Base-by-base conservation (phyloP, 2,797 vertebrate species). In the Alca torda region DNA sequence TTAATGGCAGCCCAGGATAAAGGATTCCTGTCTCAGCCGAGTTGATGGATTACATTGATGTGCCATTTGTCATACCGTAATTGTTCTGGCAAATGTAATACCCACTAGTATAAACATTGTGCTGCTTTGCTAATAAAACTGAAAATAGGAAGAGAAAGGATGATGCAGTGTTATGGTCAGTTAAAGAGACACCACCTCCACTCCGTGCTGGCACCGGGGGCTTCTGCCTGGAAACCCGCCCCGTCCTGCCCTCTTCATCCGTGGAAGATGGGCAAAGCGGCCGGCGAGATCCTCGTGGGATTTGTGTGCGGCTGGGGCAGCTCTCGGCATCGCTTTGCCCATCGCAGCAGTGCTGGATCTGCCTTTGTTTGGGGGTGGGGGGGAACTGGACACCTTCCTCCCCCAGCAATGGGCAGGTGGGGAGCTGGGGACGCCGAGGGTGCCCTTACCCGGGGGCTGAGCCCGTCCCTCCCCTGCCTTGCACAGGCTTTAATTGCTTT, bases 11-110 rank as follows among this genome's bases (percentile, higher is more conserved):
- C 98, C 98, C 93, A 16, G 98, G 98, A 98, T 99, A 99, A 99
- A 99, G 99, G 99, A 99, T 99, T 99, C 99, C 99, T 99, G 99
- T 99, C 99, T 98, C 97, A 98, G 98, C 97, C 19, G 97, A 97
- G 98, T 98, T 99, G 99, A 99, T 99, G 99, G 99, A 99, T 99
- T 99, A 97, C 99, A 98, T 98, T 99, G 99, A 99, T 98, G 99
- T 98, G 98, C 99, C 99, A 99, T 99, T 99, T 99, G 99, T 99
- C 99, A 99, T 99, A 99, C 98, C 98, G 99, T 99, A 99, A 99
- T 99, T 99, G 99, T 99, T 99, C 99, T 99, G 98, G 99, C 99
- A 99, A 99, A 99, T 99, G 99, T 98, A 99, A 99, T 99, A 99
- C 99, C 99, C 99, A 99, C 99, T 98, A 99, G 99, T 99, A 99